Percentiles rank a stretch among this genome's conserved stretches.
Conservation (phyloP, 2,113 vertebrate species). For the Lipotes vexillifer region DNA sequence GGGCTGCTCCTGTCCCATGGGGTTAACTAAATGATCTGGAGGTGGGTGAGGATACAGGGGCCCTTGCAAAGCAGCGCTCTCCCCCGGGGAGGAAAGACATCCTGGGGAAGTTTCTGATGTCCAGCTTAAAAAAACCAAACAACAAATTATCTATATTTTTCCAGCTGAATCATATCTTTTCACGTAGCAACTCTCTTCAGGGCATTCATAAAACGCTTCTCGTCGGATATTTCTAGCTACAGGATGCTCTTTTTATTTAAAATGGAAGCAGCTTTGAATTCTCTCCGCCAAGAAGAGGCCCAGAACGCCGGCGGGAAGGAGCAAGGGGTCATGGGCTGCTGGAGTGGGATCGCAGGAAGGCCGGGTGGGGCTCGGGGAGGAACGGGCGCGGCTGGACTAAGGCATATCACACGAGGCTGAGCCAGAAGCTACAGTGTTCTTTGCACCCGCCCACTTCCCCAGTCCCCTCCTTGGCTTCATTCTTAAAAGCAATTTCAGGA, state of each 20-base stretch:
- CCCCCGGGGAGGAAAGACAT: neutral
- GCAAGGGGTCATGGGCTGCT: neutral
- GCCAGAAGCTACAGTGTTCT: neutral
- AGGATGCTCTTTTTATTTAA: neutral
- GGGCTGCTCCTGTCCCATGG: rapidly evolving
- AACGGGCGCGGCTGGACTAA: neutral
- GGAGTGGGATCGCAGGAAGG: neutral
- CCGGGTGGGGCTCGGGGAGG: neutral
- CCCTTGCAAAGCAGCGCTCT: neutral
- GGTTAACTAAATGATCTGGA: neutral
- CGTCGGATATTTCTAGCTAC: neutral
- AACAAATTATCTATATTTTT: neutral
- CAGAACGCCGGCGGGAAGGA: neutral
- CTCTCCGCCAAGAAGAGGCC: neutral
- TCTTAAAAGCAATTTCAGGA: neutral
- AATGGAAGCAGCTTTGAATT: neutral
- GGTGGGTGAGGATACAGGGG: neutral
- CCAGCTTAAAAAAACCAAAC: neutral
- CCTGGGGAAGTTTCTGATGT: neutral
- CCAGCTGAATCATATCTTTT: neutral
- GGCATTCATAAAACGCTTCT: neutral
- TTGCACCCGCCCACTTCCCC: neutral
- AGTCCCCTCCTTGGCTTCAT: rapidly evolving
- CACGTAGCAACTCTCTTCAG: neutral
- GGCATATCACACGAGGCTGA: rapidly evolving